phyloP scores from a whole-genome alignment of 2,113 vertebrate genomes.

The Podocnemis expansa region DNA sequence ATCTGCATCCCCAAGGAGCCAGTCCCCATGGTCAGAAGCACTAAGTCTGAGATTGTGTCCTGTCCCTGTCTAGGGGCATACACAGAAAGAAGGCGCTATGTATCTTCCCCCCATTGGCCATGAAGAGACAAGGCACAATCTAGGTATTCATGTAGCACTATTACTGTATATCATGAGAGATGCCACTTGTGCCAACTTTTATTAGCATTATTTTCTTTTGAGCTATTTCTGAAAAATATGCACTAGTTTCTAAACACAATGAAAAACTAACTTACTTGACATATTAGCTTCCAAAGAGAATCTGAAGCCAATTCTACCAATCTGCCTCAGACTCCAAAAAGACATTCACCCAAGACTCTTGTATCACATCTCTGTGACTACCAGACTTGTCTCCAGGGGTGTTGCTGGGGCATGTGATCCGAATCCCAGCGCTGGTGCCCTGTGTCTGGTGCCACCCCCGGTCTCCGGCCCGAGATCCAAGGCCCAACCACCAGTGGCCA shows the following conservation, averaged over 20 bases:
- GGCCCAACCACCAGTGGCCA: no score
- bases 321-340: neutral
- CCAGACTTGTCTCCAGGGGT: no score
- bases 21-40: neutral
- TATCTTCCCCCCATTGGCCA: neutral
- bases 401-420: no score
- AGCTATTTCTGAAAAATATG: neutral
- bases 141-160: neutral
- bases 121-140: neutral
- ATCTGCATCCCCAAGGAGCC: neutral
- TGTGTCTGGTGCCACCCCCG: no score
- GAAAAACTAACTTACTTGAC: neutral
- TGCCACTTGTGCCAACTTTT: neutral
- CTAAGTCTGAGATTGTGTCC: neutral
- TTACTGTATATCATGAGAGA: neutral
- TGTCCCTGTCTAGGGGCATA: neutral
- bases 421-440: no score
- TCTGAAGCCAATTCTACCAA: neutral
- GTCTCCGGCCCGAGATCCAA: no score
- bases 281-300: neutral
- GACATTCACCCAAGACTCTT: neutral
- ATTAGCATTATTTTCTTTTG: neutral
- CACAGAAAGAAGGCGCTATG: neutral
- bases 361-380: neutral
- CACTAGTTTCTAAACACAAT: neutral